These are phyloP conservation scores for Meloidogyne hapla DNA, from an alignment of 1,140 invertebrate species.

Conservation along the genomic window DNA sequence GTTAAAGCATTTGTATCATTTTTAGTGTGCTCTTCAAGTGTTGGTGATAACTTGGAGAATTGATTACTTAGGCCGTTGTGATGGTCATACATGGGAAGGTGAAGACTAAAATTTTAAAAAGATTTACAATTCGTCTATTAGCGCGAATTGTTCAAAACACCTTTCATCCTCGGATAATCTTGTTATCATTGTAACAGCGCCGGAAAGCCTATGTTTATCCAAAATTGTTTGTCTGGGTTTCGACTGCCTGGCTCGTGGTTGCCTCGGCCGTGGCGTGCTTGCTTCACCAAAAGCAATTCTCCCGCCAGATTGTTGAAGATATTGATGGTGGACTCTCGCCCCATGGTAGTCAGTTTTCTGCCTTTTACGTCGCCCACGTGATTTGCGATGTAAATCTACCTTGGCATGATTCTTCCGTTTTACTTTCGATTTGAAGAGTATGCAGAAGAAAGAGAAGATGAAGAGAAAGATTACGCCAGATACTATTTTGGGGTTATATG, in stretches of 20 bases:
- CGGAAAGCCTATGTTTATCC: constrained; percentile 16
- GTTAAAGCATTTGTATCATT: not conserved
- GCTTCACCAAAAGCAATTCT: not conserved
- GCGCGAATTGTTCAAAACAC: not conserved
- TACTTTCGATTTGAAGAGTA: constrained; percentile 60
- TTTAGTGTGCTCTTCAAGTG: not conserved
- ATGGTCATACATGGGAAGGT: not conserved
- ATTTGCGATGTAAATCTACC: constrained; percentile 2
- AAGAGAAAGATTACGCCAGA: constrained; percentile 60
- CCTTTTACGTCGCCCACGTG: constrained; percentile 1
- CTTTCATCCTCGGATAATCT: not conserved
- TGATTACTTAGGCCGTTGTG: not conserved
- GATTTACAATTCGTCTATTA: not conserved
- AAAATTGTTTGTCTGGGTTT: constrained; percentile 4
- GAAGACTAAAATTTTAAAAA: not conserved
- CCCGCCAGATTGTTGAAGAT: not conserved
- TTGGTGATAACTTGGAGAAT: not conserved
- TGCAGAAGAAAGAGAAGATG: constrained; percentile 59
- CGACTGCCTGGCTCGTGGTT: constrained; percentile 14
- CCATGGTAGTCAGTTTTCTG: not conserved
- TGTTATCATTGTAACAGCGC: not conserved
- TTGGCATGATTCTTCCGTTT: constrained; percentile 53
- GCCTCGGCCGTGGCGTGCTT: not conserved
- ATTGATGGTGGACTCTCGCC: not conserved
- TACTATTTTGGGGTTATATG: not conserved